Percentiles rank a stretch among this genome's conserved stretches.
Conservation (phyloP, 2,888 invertebrate genomes). For the Dasypolia templi region DNA sequence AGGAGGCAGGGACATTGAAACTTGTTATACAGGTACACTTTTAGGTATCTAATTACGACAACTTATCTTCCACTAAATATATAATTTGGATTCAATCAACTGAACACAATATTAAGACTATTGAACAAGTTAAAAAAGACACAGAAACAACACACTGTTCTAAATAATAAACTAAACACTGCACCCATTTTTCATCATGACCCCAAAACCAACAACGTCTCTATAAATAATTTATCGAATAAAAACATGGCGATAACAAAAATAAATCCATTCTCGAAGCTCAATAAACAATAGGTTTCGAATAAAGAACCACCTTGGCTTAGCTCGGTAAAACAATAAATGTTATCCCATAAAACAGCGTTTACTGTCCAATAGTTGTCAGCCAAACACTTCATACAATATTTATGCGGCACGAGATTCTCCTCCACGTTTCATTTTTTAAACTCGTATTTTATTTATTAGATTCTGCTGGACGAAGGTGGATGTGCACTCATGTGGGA, state of each 20-base stretch:
- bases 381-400: slow-evolving; percentile 86
- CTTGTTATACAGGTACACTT: background rate
- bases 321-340: slow-evolving; percentile 86
- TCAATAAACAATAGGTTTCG: slow-evolving; percentile 77
- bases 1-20: background rate
- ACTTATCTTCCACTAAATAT: background rate
- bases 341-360: slow-evolving; percentile 86
- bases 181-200: slow-evolving; percentile 36
- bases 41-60: background rate
- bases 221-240: slow-evolving; percentile 58
- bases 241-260: slow-evolving; percentile 48
- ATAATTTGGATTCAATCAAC: too few relatives aligned
- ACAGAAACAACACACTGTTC: background rate
- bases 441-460: slow-evolving; percentile 72
- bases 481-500: slow-evolving; percentile 25
- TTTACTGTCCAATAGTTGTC: slow-evolving; percentile 86
- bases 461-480: slow-evolving; percentile 55
- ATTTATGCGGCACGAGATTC: slow-evolving; percentile 80
- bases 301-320: slow-evolving; percentile 76
- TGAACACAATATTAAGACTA: background rate
- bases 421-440: slow-evolving; percentile 67
- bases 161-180: slow-evolving; percentile 22
- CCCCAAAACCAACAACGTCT: slow-evolving; percentile 27
- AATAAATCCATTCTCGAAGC: slow-evolving; percentile 63
- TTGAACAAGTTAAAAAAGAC: background rate